Conservation (phyloP, 2,888 invertebrate genomes). For the Bombyx huttoni region DNA sequence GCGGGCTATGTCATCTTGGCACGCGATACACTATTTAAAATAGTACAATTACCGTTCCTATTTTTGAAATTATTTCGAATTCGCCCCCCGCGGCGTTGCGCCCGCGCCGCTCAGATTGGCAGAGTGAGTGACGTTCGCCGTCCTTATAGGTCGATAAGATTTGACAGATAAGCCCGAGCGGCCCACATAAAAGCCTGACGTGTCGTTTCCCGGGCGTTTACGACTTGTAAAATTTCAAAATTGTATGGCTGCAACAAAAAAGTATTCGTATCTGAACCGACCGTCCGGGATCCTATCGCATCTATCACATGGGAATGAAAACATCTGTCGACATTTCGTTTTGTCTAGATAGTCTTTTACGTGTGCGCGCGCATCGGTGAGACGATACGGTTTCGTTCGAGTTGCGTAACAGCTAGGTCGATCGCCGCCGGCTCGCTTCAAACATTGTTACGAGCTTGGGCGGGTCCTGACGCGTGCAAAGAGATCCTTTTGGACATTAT, state of each 20-base stretch:
- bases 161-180: conserved; percentile 58
- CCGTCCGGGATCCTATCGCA: conserved; percentile 29
- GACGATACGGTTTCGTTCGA: conserved; percentile 34
- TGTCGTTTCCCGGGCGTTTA: conserved; percentile 51
- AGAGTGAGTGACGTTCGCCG: conserved; percentile 68
- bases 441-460: conserved; percentile 31
- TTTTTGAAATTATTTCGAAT: conserved; percentile 34
- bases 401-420: conserved; percentile 44
- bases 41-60: conserved; percentile 26
- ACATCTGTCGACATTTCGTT: conserved; percentile 60
- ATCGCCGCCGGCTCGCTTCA: conserved; percentile 37
- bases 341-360: conserved; percentile 33
- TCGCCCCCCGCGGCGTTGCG: conserved; percentile 58
- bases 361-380: conserved; percentile 35
- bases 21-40: conserved; percentile 53
- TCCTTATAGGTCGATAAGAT: conserved; percentile 71
- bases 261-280: conserved; percentile 24
- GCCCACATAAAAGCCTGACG: conserved; percentile 57
- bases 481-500: conserved; percentile 30
- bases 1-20: conserved; percentile 47
- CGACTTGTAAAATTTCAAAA: conserved; percentile 56
- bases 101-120: conserved; percentile 57
- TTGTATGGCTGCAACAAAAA: conserved; percentile 48
- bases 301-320: conserved; percentile 61
- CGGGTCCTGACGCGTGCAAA: conserved; percentile 22